These are phyloP conservation scores for Eupsittula cactorum DNA, from an alignment of 2,113 vertebrate species.

Conservation along the genomic window DNA sequence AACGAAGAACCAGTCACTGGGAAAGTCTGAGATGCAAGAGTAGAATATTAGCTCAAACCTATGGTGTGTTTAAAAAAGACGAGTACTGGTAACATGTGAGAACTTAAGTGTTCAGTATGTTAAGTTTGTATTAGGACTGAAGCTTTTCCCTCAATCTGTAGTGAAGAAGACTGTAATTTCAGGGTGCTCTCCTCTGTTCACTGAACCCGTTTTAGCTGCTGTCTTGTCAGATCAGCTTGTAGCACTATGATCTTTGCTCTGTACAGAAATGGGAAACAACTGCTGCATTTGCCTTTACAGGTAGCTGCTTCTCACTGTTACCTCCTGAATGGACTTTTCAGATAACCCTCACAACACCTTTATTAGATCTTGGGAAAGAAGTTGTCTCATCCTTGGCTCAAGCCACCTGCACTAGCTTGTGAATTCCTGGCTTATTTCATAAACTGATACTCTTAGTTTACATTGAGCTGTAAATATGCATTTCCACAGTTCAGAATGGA, in stretches of 20 bases:
- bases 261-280: neutral
- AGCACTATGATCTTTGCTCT: neutral
- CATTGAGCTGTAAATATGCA: neutral
- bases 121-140: neutral
- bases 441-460: neutral
- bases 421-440: neutral
- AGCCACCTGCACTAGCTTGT: neutral
- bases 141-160: neutral
- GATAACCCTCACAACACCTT: neutral
- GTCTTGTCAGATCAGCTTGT: neutral
- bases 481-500: neutral
- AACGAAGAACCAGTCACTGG: neutral
- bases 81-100: no score
- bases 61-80: neutral
- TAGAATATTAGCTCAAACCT: neutral
- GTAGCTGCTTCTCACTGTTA: neutral
- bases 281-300: neutral
- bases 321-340: neutral
- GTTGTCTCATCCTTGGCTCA: neutral
- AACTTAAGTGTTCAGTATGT: neutral
- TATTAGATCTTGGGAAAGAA: neutral
- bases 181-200: rapidly evolving
- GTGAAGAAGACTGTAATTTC: neutral
- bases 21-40: neutral
- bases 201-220: neutral